Base-by-base conservation (phyloP, 2,888 invertebrate species). In the Globia sparganii region DNA sequence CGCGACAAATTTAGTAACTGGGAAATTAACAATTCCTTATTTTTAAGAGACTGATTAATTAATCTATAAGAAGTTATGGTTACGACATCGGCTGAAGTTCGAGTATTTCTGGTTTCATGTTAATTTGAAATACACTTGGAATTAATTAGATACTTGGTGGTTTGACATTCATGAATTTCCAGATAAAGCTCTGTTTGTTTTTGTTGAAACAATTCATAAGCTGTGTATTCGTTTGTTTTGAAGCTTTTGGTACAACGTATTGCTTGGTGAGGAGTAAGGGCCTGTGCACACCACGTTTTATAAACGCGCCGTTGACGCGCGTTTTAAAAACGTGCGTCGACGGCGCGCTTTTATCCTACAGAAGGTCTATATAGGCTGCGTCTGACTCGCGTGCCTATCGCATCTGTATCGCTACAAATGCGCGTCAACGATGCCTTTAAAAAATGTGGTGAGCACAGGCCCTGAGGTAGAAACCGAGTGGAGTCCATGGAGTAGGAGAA, bases 1-100 rank as follows among this genome's bases (percentile, higher is more conserved):
- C 66, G 80, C 79, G 81, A 87, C 87, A 87, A 88, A 87, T 88
- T 85, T 85, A 88, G 77, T 87, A 83, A 88, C 86, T 67, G 72
- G 66, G 75, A 85, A 88, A 85, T 85, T 87, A 78, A 78, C 81
- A 82, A 85, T 85, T 82, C 76, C 75, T 62, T 79, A 79, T 83
- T 85, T 84, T 77, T 75, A 75, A 67, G 72, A 81, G 78, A 80
- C 73, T 69, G 66, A 85, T 88, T 80, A 88, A 87, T 88, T 88
- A 84, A 87, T 87, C 73, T 80, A 75, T 49, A 88, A 78, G 81
- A 81, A 81, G 78, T 88, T 87, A 67, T 81, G 85, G 85, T 77
- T 69, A 43, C 65, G 79, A 80, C 73, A 53, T 43, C 64, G 46
- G 31, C 58, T 61, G 43, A 71, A 75, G 34, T 79, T 84, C 8